These are phyloP conservation scores for Sebastes wilsoni DNA, from an alignment of 2,797 vertebrate genomes.

Conservation along the genomic window DNA sequence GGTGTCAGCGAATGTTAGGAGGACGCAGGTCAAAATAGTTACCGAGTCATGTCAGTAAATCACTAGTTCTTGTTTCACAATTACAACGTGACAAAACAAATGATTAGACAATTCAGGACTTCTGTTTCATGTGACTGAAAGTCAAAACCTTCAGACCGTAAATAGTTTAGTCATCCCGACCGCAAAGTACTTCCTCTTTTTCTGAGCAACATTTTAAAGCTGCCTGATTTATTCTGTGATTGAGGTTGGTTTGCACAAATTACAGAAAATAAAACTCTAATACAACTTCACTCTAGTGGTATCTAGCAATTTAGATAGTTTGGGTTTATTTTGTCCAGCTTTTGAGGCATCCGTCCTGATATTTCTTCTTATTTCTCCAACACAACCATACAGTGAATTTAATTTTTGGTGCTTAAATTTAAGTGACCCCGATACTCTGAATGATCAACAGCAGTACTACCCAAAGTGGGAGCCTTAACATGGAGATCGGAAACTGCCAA, in stretches of 20 bases:
- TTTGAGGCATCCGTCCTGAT: background rate
- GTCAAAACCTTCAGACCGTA: background rate
- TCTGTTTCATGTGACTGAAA: conserved; percentile 1
- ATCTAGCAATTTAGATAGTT: background rate
- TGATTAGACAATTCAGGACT: background rate
- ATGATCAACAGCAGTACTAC: background rate
- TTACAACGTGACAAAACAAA: background rate
- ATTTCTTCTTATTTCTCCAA: background rate
- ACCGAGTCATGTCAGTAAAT: background rate
- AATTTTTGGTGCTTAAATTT: background rate
- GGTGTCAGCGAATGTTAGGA: background rate
- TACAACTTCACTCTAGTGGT: background rate
- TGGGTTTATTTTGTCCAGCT: background rate
- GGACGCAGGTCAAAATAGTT: conserved; percentile 15
- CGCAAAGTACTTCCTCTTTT: background rate
- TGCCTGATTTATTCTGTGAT: background rate
- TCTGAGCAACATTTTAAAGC: background rate
- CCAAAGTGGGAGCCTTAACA: too few species aligned
- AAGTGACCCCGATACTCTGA: background rate
- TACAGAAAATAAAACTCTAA: background rate
- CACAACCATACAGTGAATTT: background rate
- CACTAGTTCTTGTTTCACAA: background rate
- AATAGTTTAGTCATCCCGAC: background rate
- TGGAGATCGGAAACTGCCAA: too few species aligned
- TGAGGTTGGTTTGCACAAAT: background rate